A percentile compares a stretch with the other conserved stretches of the same genome.
These are phyloP conservation scores for Stylophora pistillata DNA, from an alignment of 64 coral and sea anemone genomes.

Conservation along the genomic window DNA sequence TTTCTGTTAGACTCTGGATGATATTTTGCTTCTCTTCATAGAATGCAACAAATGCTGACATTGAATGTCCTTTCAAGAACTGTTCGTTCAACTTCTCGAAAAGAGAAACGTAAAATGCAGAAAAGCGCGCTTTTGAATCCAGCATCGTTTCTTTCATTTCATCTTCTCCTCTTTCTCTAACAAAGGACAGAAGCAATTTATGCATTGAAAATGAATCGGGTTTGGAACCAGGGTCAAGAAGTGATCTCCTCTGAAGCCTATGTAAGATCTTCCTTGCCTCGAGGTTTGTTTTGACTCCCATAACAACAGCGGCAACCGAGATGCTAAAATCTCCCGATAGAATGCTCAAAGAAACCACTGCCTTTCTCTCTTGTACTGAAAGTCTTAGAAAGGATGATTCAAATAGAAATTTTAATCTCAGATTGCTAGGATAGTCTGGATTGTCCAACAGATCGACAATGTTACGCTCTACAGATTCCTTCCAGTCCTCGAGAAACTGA, in stretches of 20 bases:
- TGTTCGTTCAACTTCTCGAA: neutral
- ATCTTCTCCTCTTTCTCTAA: neutral
- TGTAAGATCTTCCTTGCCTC: slow-evolving; percentile 6
- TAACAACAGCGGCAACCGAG: slow-evolving; percentile 20
- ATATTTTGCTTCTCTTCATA: slow-evolving; percentile 25
- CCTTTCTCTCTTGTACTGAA: neutral
- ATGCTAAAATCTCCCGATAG: slow-evolving; percentile 7
- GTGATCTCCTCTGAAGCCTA: slow-evolving; percentile 33
- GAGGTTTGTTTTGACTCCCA: neutral
- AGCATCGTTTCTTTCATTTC: neutral
- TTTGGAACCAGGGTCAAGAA: too few relatives aligned
- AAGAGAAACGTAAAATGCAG: neutral
- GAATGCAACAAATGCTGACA: slow-evolving; percentile 15
- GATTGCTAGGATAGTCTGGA: slow-evolving; percentile 23
- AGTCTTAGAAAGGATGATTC: too few relatives aligned
- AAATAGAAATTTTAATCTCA: too few relatives aligned
- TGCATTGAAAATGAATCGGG: slow-evolving; percentile 2
- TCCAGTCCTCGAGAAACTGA: neutral
- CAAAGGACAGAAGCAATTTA: slow-evolving; percentile 15
- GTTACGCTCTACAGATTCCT: neutral
- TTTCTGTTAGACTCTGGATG: neutral
- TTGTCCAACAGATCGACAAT: slow-evolving; percentile 15
- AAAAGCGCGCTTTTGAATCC: neutral
- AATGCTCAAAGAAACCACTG: slow-evolving; percentile 10
- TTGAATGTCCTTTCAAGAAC: neutral